Conservation (phyloP, 1,140 invertebrate species). For the Conus betulinus region DNA sequence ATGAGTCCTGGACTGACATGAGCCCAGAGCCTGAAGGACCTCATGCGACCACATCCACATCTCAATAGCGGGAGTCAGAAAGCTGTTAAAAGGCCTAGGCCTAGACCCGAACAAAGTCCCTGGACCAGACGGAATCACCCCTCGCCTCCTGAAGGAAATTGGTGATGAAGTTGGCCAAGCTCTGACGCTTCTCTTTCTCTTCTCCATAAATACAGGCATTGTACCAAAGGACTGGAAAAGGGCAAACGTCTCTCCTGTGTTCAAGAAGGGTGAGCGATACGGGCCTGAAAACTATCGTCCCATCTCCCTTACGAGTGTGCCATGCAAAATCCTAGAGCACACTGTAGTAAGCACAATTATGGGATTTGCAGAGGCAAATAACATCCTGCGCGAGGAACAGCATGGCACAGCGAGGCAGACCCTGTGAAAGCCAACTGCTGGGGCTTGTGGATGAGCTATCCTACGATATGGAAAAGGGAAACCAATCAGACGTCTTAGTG, state of each 20-base stretch:
- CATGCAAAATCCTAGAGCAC: background rate
- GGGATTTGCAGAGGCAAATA: conserved; percentile 37
- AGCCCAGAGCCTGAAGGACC: background rate
- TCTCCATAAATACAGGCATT: background rate
- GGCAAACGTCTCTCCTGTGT: background rate
- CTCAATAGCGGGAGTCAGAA: background rate
- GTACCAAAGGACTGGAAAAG: background rate
- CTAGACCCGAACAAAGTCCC: background rate
- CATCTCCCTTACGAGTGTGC: background rate
- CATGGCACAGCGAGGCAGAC: conserved; percentile 25
- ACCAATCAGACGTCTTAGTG: no score
- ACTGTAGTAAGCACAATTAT: conserved; percentile 35
- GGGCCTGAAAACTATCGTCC: background rate
- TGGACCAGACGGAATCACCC: background rate
- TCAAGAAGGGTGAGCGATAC: background rate
- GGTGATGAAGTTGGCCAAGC: background rate
- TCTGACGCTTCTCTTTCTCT: conserved; percentile 17
- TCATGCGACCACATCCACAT: background rate
- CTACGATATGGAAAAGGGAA: no score
- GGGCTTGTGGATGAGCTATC: background rate
- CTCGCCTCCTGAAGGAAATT: background rate
- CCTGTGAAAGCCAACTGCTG: conserved; percentile 11
- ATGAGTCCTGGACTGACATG: no score
- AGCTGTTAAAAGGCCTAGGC: background rate
- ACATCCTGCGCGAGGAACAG: conserved; percentile 31